Conservation (phyloP, 2,113 vertebrate genomes). For the Phalacrocorax aristotelis region DNA sequence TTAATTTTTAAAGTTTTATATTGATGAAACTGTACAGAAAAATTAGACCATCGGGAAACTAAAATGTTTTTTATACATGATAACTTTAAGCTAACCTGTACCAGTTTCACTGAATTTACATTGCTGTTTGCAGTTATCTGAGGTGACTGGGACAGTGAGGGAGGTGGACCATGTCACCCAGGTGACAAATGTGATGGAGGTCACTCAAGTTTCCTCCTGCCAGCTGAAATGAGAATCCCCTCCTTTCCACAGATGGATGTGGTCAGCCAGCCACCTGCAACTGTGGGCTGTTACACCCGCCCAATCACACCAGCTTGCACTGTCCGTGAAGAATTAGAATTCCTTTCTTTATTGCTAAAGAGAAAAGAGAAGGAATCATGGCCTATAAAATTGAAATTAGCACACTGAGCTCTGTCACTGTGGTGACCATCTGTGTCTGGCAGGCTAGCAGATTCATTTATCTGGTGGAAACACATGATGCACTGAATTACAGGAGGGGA, state of each 20-base stretch:
- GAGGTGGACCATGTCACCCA: background rate
- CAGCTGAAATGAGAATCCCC: background rate
- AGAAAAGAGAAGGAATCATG: background rate
- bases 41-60: background rate
- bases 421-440: slow-evolving; percentile 1
- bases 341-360: background rate
- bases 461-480: background rate
- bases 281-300: background rate
- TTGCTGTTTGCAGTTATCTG: background rate
- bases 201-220: background rate
- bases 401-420: background rate
- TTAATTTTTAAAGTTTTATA: background rate
- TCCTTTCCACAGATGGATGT: background rate
- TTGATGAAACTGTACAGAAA: background rate
- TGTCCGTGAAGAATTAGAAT: background rate
- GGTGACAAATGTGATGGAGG: background rate
- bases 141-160: background rate
- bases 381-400: background rate
- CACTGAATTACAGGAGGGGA: background rate
- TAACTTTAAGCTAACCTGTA: background rate
- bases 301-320: background rate
- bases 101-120: background rate
- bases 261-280: background rate
- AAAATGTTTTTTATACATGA: background rate
- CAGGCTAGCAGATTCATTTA: slow-evolving; percentile 14